Conservation (phyloP, 2,113 vertebrate genomes). For the Brachypodius melanocephalos region DNA sequence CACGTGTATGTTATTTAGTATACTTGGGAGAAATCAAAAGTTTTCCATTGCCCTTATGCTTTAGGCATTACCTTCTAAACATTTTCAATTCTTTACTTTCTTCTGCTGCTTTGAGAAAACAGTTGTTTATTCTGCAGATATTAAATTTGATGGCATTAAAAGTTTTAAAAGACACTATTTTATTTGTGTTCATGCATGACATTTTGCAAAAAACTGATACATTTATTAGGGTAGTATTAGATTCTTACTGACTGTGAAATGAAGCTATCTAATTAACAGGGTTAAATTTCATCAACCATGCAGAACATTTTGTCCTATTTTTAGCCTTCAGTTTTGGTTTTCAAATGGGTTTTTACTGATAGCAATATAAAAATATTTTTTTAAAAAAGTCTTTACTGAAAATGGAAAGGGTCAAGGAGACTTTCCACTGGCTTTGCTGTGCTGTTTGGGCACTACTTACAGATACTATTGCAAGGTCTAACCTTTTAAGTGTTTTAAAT, state of each 20-base stretch:
- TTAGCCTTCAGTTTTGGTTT: background rate
- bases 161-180: background rate
- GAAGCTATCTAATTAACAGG: background rate
- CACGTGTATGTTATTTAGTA: background rate
- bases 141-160: background rate
- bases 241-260: slow-evolving; percentile 1
- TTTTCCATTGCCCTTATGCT: background rate
- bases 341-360: background rate
- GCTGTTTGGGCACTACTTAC: background rate
- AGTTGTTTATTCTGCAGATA: background rate
- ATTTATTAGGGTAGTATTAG: background rate
- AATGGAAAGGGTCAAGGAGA: background rate
- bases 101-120: background rate
- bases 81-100: background rate
- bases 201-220: background rate
- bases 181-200: background rate
- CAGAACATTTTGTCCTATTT: background rate
- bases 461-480: background rate
- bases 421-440: background rate
- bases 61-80: background rate
- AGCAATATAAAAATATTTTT: background rate
- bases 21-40: background rate
- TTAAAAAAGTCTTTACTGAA: background rate
- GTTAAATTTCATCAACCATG: background rate
- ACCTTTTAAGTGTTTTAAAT: background rate